Evolutionary conservation across 2,888 invertebrate genomes (phyloP), one percentile per base, ranked within the genome.

Genomic region (Eucera pruinosa): DNA sequence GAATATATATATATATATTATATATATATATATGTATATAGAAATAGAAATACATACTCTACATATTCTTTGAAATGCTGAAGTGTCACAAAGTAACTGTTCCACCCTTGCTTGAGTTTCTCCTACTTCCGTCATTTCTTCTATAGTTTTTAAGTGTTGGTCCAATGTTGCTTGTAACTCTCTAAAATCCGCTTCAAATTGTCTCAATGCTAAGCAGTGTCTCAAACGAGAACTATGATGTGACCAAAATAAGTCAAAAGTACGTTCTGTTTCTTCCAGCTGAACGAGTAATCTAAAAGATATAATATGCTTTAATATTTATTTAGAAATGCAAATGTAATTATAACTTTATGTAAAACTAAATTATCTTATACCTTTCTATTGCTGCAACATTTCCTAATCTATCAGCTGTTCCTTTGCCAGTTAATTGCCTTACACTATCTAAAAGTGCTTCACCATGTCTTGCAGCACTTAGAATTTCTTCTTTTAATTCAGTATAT

Each of bases 171-270:
- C 95, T 94, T 97, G 97, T 88, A 98, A 94, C 92, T 98, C 97
- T 90, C 97, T 96, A 92, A 99, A 99, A 91, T 97, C 97, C 90
- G 98, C 97, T 93, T 99, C 98, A 93, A 99, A 99, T 88, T 97
- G 95, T 87, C 98, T 94, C 89, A 99, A 94, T 88, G 97, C 96
- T 82, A 99, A 94, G 93, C 98, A 98, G 92, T 98, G 97, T 88
- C 96, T 95, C 90, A 99, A 93, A 89, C 97, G 96, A 72, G 95
- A 95, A 87, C 97, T 97, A 94, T 99, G 98, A 88, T 96, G 96
- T 69, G 95, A 95, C 98, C 98, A 99, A 93, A 98, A 98, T 87
- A 96, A 96, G 92, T 98, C 98, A 93, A 99, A 98, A 82, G 97
- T 97, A 88, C 96, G 95, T 93, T 98, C 97, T 84, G 98, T 98